A percentile compares a stretch with the other conserved stretches of the same genome.
Conservation (phyloP, 2,888 invertebrate genomes). For the Seira sanloemensis region DNA sequence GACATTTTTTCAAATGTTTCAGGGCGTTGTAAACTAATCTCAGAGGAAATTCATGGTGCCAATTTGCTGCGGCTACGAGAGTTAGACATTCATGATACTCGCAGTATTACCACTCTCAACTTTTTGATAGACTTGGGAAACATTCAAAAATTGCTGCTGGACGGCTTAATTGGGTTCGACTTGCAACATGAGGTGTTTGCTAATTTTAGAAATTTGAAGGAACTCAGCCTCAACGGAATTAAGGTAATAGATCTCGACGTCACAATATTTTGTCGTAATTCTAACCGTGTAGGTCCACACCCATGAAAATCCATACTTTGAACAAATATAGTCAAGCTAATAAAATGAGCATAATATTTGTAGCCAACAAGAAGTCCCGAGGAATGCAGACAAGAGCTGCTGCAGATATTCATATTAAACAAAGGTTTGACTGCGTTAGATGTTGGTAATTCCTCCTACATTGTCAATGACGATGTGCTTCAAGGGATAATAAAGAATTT, state of each 20-base stretch:
- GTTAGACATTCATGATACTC: slow-evolving; percentile 22
- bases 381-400: slow-evolving; percentile 2
- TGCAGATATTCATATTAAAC: slow-evolving; percentile 4
- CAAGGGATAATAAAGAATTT: slow-evolving; percentile 26
- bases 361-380: slow-evolving; percentile 23
- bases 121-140: slow-evolving; percentile 26
- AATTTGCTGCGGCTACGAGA: slow-evolving; percentile 13
- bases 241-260: slow-evolving; percentile 31
- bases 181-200: slow-evolving; percentile 16
- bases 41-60: slow-evolving; percentile 8
- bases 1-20: neutral
- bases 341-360: neutral
- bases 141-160: slow-evolving; percentile 12
- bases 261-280: too few species aligned
- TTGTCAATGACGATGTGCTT: slow-evolving; percentile 32
- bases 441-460: slow-evolving; percentile 19
- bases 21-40: slow-evolving; percentile 41
- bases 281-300: too few species aligned
- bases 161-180: slow-evolving; percentile 25
- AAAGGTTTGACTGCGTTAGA: slow-evolving; percentile 22
- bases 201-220: slow-evolving; percentile 2
- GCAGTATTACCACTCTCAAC: slow-evolving; percentile 6
- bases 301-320: too few species aligned
- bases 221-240: slow-evolving; percentile 41
- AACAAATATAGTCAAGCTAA: too few species aligned